Evolutionary conservation across 2,113 vertebrate species (phyloP), one percentile per base, ranked within the genome.

Genomic region (Paedocypris sp.): DNA sequence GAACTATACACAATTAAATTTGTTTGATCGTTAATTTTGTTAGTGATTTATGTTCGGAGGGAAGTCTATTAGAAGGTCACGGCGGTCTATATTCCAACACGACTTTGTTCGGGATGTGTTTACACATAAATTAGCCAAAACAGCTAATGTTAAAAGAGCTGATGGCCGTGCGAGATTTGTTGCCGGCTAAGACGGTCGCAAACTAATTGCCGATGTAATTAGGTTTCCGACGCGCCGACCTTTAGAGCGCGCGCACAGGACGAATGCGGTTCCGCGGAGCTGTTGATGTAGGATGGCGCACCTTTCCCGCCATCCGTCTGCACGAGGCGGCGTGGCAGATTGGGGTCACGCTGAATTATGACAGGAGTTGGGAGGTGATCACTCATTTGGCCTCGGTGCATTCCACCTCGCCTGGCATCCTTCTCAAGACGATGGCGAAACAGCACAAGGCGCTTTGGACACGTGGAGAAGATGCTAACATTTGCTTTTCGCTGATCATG

Each of bases 281-380:
- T n/a, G n/a, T n/a, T n/a, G n/a, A n/a, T n/a, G n/a, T n/a, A 28
- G 46, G 70, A 69, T 64, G 41, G 42, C 69, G 73, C 79, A 77
- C 72, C 73, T 68, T 70, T 78, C 80, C 76, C 66, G 74, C 61
- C 71, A 83, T 85, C 81, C 80, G 83, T 86, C 83, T 84, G 73
- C 56, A 66, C 61, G 54, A 32, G 60, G 77, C 36, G 62, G 47
- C 39, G 64, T 83, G 85, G 80, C 84, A 86, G 76, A 86, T 86
- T 83, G 82, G 86, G 85, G 85, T 87, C 84, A 84, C 18, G 42
- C 74, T 86, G 85, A 87, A 85, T 87, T 86, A 86, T 86, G 81
- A 81, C 71, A 79, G 64, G 68, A 71, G 80, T 83, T 75, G 57
- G 6, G 69, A 78, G 80, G 81, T 82, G 77, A 86, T 85, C 85